Base-by-base conservation (phyloP, 1,140 invertebrate genomes). In the Proctacanthus coquilletti region DNA sequence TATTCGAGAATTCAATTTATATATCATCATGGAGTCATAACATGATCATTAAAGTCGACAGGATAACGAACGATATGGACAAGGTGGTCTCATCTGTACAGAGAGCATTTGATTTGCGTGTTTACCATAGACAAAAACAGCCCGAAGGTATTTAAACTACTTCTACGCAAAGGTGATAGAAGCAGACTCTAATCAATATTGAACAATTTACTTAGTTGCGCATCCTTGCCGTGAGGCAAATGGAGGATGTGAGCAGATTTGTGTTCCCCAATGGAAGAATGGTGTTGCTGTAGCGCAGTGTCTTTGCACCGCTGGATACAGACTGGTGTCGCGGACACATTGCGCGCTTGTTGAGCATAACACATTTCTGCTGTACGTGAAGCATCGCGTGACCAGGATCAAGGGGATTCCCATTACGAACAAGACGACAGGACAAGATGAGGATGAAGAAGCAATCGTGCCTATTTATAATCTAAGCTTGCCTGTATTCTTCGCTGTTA, bases 181-280 rank as follows among this genome's bases (percentile, higher is more conserved):
- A n/a, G n/a, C 18, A 34, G 23, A 31, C 18, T 38, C 4, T 8
- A 4, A 23, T 18, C 5, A 18, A 10, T 3, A 2, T 30, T 40
- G 21, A 21, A 17, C 23, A 2, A 13, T 43, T 43, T 40, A 51
- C 60, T 31, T 47, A 70, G 72, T 71, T 43, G 51, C 66, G 10
- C 80, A 85, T 65, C 80, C 80, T 23, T 88, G 84, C 57, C 65
- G 70, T 43, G 60, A 59, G 19, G 45, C 66, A 39, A 78, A 79
- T 52, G 78, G 77, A 47, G 73, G 73, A 32, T 86, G 82, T 63
- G 70, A 74, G 42, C 81, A 86, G 60, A 64, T 81, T 33, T 87
- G 84, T 61, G 64, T 73, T 33, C 65, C 74, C 4, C 46, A 64
- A 8, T 77, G 72, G 66, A 67, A 65, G 25, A 61, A 64, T n/a